Evolutionary conservation across 1,140 invertebrate genomes (phyloP).

Genomic region (Cydia strobilella): DNA sequence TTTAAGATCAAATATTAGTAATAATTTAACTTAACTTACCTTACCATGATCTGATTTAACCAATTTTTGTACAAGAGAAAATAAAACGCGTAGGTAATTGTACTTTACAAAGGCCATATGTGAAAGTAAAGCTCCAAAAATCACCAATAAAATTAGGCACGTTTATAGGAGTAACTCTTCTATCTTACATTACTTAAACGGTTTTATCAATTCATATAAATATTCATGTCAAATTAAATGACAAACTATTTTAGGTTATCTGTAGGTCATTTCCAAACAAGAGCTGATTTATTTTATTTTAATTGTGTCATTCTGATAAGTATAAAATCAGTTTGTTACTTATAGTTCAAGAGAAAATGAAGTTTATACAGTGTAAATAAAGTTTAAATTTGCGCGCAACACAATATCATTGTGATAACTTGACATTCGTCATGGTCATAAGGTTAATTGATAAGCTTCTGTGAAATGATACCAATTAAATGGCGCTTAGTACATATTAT

Average conservation of each 20-base stretch:
- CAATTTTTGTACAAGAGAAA: not conserved
- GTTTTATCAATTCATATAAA: conserved; percentile 37
- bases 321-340: not conserved
- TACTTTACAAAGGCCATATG: not conserved
- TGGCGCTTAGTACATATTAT: not conserved
- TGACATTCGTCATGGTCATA: conserved; percentile 2
- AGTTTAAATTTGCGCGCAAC: not conserved
- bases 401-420: not conserved
- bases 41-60: too few relatives aligned
- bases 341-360: not conserved
- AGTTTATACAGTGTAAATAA: not conserved
- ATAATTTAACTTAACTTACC: too few relatives aligned
- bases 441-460: not conserved
- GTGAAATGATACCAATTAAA: not conserved
- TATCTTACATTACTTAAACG: conserved; percentile 57
- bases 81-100: not conserved
- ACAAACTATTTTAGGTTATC: conserved; percentile 31
- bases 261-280: not conserved
- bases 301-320: not conserved
- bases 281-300: conserved; percentile 13
- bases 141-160: conserved; percentile 59
- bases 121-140: conserved; percentile 41
- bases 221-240: conserved; percentile 32
- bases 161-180: conserved; percentile 52
- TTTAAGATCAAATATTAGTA: too few relatives aligned